These are phyloP conservation scores for Drosophila tsacasi DNA, from an alignment of 1,140 invertebrate genomes.

Conservation along the genomic window DNA sequence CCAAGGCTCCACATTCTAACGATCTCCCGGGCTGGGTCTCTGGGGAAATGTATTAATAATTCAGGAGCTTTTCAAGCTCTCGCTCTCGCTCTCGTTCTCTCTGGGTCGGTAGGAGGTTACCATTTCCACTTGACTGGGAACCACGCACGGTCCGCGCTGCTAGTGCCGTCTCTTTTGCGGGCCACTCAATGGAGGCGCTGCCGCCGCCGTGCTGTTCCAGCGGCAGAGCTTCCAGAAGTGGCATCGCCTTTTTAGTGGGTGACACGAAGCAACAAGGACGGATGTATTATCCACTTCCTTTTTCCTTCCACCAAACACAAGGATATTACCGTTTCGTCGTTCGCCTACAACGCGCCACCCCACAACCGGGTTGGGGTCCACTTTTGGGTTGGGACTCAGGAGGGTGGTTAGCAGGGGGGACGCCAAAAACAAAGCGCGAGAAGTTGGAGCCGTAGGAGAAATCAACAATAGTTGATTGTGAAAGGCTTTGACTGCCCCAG, in stretches of 20 bases:
- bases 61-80: constrained; percentile 29
- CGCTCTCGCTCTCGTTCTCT: constrained; percentile 4
- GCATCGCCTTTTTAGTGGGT: constrained; percentile 84
- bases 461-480: constrained; percentile 63
- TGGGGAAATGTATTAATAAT: neutral
- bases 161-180: constrained; percentile 47
- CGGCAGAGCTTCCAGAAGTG: constrained; percentile 65
- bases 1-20: neutral
- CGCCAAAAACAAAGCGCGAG: constrained; percentile 52
- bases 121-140: constrained; percentile 74
- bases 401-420: neutral
- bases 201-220: constrained; percentile 30
- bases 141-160: neutral
- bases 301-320: constrained; percentile 86
- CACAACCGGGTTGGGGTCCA: neutral
- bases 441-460: constrained; percentile 53
- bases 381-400: neutral
- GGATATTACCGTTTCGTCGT: constrained; percentile 85
- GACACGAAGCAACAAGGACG: constrained; percentile 86
- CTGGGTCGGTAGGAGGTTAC: constrained; percentile 64
- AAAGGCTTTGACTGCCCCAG: constrained; percentile 52
- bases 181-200: constrained; percentile 41
- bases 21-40: constrained; percentile 20
- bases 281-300: constrained; percentile 86
- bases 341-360: constrained; percentile 58